Percentiles rank a stretch among this genome's conserved stretches.
Conservation (phyloP, 2,888 invertebrate genomes). For the Lasioglossum zephyrum region DNA sequence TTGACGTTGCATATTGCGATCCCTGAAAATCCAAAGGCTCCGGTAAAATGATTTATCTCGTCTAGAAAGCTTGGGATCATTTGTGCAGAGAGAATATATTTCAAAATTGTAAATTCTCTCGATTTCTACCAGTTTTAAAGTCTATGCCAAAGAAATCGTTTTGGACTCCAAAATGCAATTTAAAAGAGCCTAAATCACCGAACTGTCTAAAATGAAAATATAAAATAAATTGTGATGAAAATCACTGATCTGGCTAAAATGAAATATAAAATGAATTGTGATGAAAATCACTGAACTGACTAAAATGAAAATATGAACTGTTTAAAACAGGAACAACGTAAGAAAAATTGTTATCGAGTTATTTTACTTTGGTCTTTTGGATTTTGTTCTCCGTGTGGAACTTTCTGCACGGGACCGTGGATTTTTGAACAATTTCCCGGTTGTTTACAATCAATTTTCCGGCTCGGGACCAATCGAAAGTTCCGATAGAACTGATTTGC, state of each 20-base stretch:
- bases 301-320: background rate
- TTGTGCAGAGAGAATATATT: background rate
- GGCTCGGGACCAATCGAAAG: background rate
- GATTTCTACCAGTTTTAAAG: too few relatives aligned
- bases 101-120: too few relatives aligned
- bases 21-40: conserved; percentile 41
- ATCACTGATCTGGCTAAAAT: too few relatives aligned
- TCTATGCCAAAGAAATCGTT: background rate
- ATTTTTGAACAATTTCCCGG: background rate
- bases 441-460: conserved; percentile 3
- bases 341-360: background rate
- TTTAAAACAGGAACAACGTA: background rate
- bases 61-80: background rate
- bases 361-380: background rate
- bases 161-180: too few relatives aligned
- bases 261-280: too few relatives aligned
- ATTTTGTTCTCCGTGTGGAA: background rate
- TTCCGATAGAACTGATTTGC: background rate
- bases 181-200: too few relatives aligned
- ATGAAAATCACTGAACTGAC: too few relatives aligned
- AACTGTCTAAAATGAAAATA: too few relatives aligned
- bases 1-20: conserved; percentile 64
- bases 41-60: background rate
- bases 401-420: background rate
- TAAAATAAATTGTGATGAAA: too few relatives aligned